Evolutionary conservation across 2,113 vertebrate species (phyloP), one percentile per base, ranked within the genome.

Genomic region (Columba livia): DNA sequence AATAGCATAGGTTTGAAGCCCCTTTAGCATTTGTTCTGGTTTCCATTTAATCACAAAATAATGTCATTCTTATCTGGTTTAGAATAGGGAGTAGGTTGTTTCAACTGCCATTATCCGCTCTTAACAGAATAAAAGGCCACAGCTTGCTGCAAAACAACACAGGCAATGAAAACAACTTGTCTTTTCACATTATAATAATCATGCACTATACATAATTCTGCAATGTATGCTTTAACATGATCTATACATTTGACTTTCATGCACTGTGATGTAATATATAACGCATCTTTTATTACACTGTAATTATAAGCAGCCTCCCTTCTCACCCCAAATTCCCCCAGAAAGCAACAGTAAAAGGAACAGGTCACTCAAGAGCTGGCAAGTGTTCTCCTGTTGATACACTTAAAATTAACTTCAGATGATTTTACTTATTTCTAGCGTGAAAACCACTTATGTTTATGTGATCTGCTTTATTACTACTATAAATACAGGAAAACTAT

Each of bases 391-490:
- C 44, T 75, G 66, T 51, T 9, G 5, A 85, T 88, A 77, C 29
- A 48, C 54, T 58, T 93, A 42, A 92, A 88, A 92, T 88, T 79
- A 91, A 74, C 77, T 95, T 94, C 71, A 95, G 48, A 58, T 72
- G 54, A 90, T 86, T 94, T 81, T 61, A 72, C 51, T 95, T 94
- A 88, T 70, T 94, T 92, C 70, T 81, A 80, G 92, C 84, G 67
- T 74, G 86, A 94, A 94, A 91, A 88, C 32, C 58, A 94, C 72
- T 94, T 92, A 42, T 79, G 38, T 93, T 97, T 87, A 91, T 62
- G 71, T 84, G 79, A 81, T 51, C 67, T 75, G 21, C 77, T 96
- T 92, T 87, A 86, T 77, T 94, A 92, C 79, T 82, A 53, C 72
- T 83, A 87, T 87, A 91, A 92, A 88, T 92, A 89, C 50, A 82